These are phyloP conservation scores for Stegophylla sp. DNA, from an alignment of 2,888 invertebrate species.

Conservation along the genomic window DNA sequence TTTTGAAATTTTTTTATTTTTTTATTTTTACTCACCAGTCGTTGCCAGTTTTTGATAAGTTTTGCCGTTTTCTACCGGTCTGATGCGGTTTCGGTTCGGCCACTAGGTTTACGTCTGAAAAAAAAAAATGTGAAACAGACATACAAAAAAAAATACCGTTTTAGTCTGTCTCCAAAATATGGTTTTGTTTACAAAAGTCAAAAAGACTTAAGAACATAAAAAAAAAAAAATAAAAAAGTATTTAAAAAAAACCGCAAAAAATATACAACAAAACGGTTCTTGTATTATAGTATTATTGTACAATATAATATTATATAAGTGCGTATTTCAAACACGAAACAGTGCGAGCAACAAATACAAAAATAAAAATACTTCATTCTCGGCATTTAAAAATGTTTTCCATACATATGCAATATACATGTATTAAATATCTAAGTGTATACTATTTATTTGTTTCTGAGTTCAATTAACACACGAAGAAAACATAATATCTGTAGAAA, in stretches of 20 bases:
- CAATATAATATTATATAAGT: not conserved
- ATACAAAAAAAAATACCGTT: slow-evolving; percentile 25
- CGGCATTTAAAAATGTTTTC: not conserved
- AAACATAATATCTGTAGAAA: not conserved
- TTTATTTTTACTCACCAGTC: slow-evolving; percentile 72
- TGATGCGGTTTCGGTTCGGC: slow-evolving; percentile 79
- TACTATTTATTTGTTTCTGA: too few relatives aligned
- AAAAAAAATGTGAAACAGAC: slow-evolving; percentile 59
- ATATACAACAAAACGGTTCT: slow-evolving; percentile 4
- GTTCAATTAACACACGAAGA: too few relatives aligned
- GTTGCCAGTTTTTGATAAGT: slow-evolving; percentile 73
- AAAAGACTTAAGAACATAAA: not conserved
- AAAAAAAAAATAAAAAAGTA: not conserved
- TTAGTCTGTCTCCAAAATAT: slow-evolving; percentile 51
- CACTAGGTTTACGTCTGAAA: slow-evolving; percentile 78
- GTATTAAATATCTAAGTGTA: too few relatives aligned
- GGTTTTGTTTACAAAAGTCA: slow-evolving; percentile 32
- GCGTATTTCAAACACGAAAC: not conserved
- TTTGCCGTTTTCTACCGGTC: slow-evolving; percentile 73
- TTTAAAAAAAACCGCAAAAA: slow-evolving; percentile 19
- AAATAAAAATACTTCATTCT: not conserved
- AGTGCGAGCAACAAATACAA: slow-evolving; percentile 1
- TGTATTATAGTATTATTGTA: not conserved
- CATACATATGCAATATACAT: too few relatives aligned
- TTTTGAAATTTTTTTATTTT: too few relatives aligned